These are phyloP conservation scores for Dermatophagoides farinae DNA, from an alignment of 1,140 invertebrate genomes.

Conservation along the genomic window DNA sequence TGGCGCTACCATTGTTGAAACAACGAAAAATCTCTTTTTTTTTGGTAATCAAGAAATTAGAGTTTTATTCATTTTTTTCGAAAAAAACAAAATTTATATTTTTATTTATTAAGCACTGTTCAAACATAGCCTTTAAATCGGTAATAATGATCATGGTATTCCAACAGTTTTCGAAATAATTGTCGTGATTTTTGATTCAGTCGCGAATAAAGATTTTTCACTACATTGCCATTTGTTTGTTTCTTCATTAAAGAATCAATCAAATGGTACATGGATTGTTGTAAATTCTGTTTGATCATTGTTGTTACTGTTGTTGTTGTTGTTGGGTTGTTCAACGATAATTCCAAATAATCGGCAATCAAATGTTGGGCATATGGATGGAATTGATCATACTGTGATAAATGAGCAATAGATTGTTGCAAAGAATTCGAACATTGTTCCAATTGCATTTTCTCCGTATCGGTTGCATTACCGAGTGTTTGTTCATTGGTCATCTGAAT, in stretches of 20 bases:
- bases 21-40: no score
- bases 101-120: not conserved
- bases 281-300: not conserved
- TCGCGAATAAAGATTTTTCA: not conserved
- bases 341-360: not conserved
- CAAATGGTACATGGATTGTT: not conserved
- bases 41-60: no score
- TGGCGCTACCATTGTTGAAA: no score
- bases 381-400: not conserved
- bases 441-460: not conserved
- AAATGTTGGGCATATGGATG: not conserved
- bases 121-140: constrained; percentile 6
- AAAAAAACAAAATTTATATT: no score
- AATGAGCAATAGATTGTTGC: not conserved
- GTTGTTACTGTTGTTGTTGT: no score
- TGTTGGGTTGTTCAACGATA: not conserved
- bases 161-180: not conserved
- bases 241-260: not conserved
- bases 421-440: not conserved
- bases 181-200: not conserved
- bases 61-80: no score
- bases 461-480: not conserved
- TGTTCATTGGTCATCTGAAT: not conserved
- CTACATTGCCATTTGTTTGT: not conserved
- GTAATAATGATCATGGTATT: not conserved